These are phyloP conservation scores for Acronicta psi DNA, from an alignment of 2,888 invertebrate species.

Conservation along the genomic window DNA sequence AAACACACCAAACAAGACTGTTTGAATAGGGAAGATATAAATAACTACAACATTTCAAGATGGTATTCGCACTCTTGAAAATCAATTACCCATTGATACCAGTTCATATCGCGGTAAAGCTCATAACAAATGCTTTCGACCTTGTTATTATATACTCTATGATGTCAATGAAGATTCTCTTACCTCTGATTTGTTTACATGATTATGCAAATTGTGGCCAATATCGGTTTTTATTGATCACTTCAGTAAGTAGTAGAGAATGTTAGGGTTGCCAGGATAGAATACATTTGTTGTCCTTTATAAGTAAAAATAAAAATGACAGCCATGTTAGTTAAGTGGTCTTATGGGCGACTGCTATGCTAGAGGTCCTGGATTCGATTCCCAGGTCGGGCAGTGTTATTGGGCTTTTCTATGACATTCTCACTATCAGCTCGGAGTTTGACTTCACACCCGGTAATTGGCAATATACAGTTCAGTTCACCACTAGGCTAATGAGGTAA, in stretches of 20 bases:
- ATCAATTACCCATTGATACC: constrained; percentile 19
- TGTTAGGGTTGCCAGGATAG: constrained; percentile 4
- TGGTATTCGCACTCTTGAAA: constrained; percentile 14
- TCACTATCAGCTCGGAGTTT: no score
- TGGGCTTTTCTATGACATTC: no score
- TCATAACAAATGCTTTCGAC: constrained; percentile 5
- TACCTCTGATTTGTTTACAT: constrained; percentile 13
- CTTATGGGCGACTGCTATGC: no score
- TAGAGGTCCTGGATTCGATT: no score
- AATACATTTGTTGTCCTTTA: neutral
- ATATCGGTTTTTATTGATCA: constrained; percentile 35
- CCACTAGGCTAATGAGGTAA: no score
- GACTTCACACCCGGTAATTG: no score
- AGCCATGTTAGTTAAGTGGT: no score
- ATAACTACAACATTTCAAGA: constrained; percentile 7
- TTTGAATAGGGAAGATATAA: constrained; percentile 1
- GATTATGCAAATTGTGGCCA: constrained; percentile 48
- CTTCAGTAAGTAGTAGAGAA: constrained; percentile 21
- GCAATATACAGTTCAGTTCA: no score
- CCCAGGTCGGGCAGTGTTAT: no score
- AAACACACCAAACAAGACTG: constrained; percentile 27
- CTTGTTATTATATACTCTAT: constrained; percentile 1
- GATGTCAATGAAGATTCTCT: constrained; percentile 7
- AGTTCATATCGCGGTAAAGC: constrained; percentile 12
- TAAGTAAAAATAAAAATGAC: no score